These are phyloP conservation scores for Stegophylla sp. DNA, from an alignment of 2,888 invertebrate genomes.

Conservation along the genomic window DNA sequence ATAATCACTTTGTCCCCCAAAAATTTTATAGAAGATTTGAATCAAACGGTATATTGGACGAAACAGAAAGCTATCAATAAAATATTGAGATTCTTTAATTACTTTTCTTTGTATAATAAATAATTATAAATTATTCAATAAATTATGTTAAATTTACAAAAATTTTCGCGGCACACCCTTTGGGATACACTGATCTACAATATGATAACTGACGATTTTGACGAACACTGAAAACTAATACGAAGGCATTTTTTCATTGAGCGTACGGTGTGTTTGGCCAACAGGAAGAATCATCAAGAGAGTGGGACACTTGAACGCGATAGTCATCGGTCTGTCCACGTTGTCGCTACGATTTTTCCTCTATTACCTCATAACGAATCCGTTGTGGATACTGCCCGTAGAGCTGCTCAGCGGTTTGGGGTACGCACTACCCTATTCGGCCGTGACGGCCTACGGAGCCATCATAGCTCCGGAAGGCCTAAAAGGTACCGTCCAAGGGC, in stretches of 20 bases:
- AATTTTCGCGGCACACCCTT: no score
- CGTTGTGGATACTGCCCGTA: constrained; percentile 85
- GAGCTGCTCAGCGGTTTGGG: constrained; percentile 88
- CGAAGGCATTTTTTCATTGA: not conserved
- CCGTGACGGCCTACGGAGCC: constrained; percentile 87
- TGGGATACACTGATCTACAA: no score
- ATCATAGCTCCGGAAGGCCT: constrained; percentile 83
- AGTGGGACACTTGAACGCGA: constrained; percentile 81
- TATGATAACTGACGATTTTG: no score
- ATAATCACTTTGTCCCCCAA: no score
- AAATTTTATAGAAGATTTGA: no score
- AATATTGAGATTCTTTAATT: no score
- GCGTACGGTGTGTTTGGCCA: not conserved
- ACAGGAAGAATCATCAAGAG: constrained; percentile 75
- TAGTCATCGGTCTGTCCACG: constrained; percentile 81
- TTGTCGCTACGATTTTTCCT: constrained; percentile 81
- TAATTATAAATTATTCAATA: no score
- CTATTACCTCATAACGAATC: constrained; percentile 79
- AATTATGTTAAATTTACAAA: no score
- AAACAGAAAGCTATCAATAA: no score
- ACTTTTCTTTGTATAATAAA: no score
- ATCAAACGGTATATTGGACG: no score
- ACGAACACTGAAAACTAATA: no score
- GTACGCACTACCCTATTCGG: constrained; percentile 85
- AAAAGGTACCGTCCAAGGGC: constrained; percentile 85